Evolutionary conservation across 2,888 invertebrate species (phyloP), one percentile per base, ranked within the genome.

Genomic region (Lithophane semibrunnea): DNA sequence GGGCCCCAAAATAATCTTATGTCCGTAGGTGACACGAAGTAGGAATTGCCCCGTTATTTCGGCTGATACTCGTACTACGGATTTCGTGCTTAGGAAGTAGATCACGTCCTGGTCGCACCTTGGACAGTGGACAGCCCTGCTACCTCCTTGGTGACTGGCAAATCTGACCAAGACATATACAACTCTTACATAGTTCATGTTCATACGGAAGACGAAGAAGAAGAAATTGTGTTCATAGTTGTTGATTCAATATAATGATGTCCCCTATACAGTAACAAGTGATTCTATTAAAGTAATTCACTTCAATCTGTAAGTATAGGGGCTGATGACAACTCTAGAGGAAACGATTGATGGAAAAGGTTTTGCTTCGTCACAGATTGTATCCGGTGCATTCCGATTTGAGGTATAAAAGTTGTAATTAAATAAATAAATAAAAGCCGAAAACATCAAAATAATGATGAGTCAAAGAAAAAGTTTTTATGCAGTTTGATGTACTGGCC

Each of bases 181-280:
- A 18, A 52, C 16, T 49, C 12, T 44, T n/a, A 37, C 7, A 18
- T 21, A 52, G 13, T 37, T n/a, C 13, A 67, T 67, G 16, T 12
- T 12, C 44, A 44, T 29, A 29, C 12, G 9, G 9, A 9, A 3
- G 29, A n/a, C n/a, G n/a, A 29, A 29, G 0, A 29, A 24, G 16
- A 64, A 58, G 13, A 78, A 49, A 65, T 29, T 56, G 54, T 24
- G 12, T 49, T 18, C 10, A 58, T 52, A 47, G 21, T n/a, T 29
- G 75, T 75, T 82, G 52, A 82, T 75, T 58, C 75, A 66, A 66
- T 83, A 83, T 9, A 76, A 77, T 60, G 1, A 21, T 77, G 18
- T 68, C 83, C 64, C 79, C 44, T 69, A 64, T 69, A 29, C 0
- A 29, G 47, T 29, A n/a, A 42, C 16, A 16, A 76, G 47, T 60